A percentile compares a stretch with the other conserved stretches of the same genome.
Conservation (phyloP, 2,113 vertebrate species). For the Plotosus lineatus region DNA sequence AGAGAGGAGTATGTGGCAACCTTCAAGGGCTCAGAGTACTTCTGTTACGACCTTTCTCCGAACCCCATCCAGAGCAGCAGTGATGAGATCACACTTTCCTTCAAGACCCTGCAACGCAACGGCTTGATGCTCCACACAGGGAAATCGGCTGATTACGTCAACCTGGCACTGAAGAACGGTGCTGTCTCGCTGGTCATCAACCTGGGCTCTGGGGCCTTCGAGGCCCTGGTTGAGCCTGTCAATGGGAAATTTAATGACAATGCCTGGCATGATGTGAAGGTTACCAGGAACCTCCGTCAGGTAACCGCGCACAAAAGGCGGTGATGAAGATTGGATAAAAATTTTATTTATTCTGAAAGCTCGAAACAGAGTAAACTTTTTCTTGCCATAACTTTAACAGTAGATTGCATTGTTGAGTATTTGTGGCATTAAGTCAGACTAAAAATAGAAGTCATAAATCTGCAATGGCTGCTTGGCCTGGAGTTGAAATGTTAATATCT, state of each 20-base stretch:
- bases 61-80: slow-evolving; percentile 99
- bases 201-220: slow-evolving; percentile 98
- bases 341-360: slow-evolving; percentile 16
- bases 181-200: slow-evolving; percentile 99
- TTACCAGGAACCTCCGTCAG: slow-evolving; percentile 99
- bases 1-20: slow-evolving; percentile 98
- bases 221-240: slow-evolving; percentile 99
- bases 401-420: slow-evolving; percentile 18
- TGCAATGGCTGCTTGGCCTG: background rate
- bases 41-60: slow-evolving; percentile 98
- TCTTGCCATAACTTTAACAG: slow-evolving; percentile 11
- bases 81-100: slow-evolving; percentile 98
- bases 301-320: slow-evolving; percentile 82
- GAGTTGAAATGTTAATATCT: slow-evolving; percentile 13
- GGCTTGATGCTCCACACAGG: slow-evolving; percentile 99
- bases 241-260: slow-evolving; percentile 99
- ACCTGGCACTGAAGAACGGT: slow-evolving; percentile 98
- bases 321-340: slow-evolving; percentile 45
- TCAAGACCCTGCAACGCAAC: slow-evolving; percentile 98
- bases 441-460: slow-evolving; percentile 22
- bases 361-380: background rate
- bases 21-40: slow-evolving; percentile 99
- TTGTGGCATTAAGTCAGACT: slow-evolving; percentile 22
- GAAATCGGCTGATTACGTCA: slow-evolving; percentile 99
- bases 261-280: slow-evolving; percentile 99